Evolutionary conservation across 2,797 vertebrate genomes (phyloP), one percentile per base, ranked within the genome.

Genomic region (Eptatretus atami): DNA sequence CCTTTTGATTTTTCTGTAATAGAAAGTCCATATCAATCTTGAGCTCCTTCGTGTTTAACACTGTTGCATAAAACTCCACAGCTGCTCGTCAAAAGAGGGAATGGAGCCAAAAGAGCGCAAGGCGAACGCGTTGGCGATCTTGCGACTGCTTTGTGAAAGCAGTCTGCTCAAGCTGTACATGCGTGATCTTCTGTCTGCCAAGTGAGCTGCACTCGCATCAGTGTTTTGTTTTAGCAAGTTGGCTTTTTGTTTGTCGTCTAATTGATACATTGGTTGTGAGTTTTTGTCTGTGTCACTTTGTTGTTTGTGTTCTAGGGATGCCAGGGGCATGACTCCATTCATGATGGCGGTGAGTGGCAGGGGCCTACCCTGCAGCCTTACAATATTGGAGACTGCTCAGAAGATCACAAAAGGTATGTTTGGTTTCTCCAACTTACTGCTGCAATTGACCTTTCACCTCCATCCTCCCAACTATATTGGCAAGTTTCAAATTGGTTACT

Each of bases 31-130:
- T 44, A 44, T 10, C 11, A 61, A 61, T 61, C n/a, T 44, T 44
- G 31, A 44, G 31, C 31, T 44, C 6, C 31, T 3, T 44, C 31
- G 6, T 44, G 31, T 44, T 44, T 44, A 44, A 44, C 31, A 44
- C 31, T 44, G 31, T 44, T 44, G 3, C 31, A 44, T 44, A 8
- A 44, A 44, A 44, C 31, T 52, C 71, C 13, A 64, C 70, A 74
- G 1, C 70, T 93, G 92, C 66, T 88, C 90, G 57, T 96, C 87
- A 66, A 78, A 82, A 3, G 92, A 98, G 67, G 78, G 83, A 0
- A 83, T 96, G 52, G 92, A 98, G 69, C 90, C 84, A 63, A 96
- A 98, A 74, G 92, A 98, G 76, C 77, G 92, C 67, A 98, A 98
- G 70, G 88, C 87, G 64, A 98, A 95, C 13, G 92, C 90, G 68